Evolutionary conservation across 2,113 vertebrate genomes (phyloP).

Genomic region (Atlantisia rogersi): DNA sequence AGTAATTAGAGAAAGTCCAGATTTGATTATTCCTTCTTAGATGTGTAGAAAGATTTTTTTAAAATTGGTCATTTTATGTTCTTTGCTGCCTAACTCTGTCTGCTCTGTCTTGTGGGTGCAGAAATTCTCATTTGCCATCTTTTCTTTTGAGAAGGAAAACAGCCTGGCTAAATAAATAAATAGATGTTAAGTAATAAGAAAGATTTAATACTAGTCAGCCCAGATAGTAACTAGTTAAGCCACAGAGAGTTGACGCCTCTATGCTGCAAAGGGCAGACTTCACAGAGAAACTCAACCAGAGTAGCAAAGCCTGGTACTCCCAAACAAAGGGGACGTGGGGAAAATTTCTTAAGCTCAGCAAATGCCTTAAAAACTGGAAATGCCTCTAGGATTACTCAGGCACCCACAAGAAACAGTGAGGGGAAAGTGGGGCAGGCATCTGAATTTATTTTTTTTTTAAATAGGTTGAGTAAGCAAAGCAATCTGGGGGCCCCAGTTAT

Average conservation of each 20-base stretch:
- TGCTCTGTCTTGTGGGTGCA: background rate
- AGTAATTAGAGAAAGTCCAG: background rate
- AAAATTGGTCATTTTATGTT: background rate
- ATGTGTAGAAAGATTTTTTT: background rate
- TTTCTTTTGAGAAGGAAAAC: background rate
- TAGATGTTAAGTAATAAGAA: background rate
- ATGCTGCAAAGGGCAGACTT: background rate
- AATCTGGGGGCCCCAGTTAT: slow-evolving; percentile 12
- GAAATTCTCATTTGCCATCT: background rate
- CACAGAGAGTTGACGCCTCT: background rate
- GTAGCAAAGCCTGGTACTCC: background rate
- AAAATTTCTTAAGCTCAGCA: slow-evolving; percentile 58
- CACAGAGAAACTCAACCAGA: background rate
- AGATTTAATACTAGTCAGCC: background rate
- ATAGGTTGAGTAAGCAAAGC: slow-evolving; percentile 47
- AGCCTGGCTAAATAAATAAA: background rate
- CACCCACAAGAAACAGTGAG: slow-evolving; percentile 57
- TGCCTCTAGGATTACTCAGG: slow-evolving; percentile 44
- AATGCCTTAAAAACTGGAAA: slow-evolving; percentile 42
- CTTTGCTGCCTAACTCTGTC: background rate
- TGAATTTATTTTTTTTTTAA: slow-evolving; percentile 10
- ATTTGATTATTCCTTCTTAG: background rate
- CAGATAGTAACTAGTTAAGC: background rate
- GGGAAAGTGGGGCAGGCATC: slow-evolving; percentile 23
- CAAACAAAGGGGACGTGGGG: background rate